Percentiles rank a stretch among this genome's conserved stretches.
phyloP scores from a whole-genome alignment of 2,888 invertebrate species.

The Teinopalpus imperialis region DNA sequence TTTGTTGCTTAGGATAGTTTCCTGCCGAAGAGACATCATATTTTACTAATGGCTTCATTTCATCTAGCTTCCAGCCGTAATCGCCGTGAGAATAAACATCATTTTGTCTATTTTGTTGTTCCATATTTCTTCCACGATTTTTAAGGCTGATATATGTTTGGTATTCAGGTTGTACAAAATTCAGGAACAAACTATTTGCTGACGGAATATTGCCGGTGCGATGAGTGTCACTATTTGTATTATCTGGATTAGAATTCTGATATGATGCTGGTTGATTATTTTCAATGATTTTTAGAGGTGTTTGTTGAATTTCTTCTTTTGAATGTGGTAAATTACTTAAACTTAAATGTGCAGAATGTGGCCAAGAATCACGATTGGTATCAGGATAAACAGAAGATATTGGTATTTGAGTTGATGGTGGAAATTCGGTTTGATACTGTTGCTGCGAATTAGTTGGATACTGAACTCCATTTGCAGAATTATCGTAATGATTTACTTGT shows the following conservation, averaged over 20 bases:
- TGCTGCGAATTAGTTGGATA: constrained; percentile 55
- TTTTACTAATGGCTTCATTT: constrained; percentile 54
- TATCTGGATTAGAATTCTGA: constrained; percentile 45
- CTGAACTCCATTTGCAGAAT: constrained; percentile 63
- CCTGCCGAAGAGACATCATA: constrained; percentile 48
- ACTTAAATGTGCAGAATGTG: constrained; percentile 48
- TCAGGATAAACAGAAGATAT: constrained; percentile 58
- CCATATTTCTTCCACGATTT: constrained; percentile 51
- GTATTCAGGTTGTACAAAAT: constrained; percentile 64
- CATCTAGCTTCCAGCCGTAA: constrained; percentile 72
- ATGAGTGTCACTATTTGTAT: constrained; percentile 56
- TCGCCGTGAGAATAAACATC: constrained; percentile 69
- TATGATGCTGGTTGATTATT: constrained; percentile 51
- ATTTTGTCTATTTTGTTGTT: constrained; percentile 55
- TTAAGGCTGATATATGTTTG: constrained; percentile 50
- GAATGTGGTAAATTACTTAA: constrained; percentile 55
- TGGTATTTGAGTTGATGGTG: constrained; percentile 55
- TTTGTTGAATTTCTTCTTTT: constrained; percentile 51
- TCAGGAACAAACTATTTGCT: constrained; percentile 66
- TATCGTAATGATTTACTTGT: constrained; percentile 71
- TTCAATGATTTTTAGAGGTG: constrained; percentile 54
- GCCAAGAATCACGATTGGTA: constrained; percentile 53
- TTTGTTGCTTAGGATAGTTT: constrained; percentile 54
- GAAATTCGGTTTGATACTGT: constrained; percentile 61
- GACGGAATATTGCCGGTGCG: constrained; percentile 57